Percentiles rank a stretch among this genome's conserved stretches.
phyloP scores from a whole-genome alignment of 2,797 vertebrate genomes.

The Sarcoramphus papa region DNA sequence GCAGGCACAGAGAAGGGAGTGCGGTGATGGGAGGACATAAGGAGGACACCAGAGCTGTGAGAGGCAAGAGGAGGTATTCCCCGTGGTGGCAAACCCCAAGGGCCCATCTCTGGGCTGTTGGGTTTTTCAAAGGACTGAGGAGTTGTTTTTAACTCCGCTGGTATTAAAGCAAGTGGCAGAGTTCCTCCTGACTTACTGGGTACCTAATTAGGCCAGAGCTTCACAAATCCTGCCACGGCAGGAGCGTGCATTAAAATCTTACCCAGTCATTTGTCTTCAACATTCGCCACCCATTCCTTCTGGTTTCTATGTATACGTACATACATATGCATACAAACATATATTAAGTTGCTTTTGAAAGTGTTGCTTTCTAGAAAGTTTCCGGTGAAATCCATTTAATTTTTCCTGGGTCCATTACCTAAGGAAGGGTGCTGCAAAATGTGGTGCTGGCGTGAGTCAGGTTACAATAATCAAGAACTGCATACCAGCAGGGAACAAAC shows the following conservation, averaged over 20 bases:
- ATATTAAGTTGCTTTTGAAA: neutral
- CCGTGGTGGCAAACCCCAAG: neutral
- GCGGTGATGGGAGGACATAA: neutral
- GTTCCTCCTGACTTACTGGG: neutral
- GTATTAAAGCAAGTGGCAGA: neutral
- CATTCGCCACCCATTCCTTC: neutral
- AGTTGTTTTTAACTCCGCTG: neutral
- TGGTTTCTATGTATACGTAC: accelerated
- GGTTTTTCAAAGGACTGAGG: neutral
- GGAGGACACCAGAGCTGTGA: neutral
- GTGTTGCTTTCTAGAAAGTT: neutral
- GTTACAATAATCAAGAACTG: neutral
- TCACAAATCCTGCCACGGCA: neutral
- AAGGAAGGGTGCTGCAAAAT: neutral
- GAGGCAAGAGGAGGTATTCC: neutral
- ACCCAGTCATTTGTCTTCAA: neutral
- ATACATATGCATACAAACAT: no score
- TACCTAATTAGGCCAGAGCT: neutral
- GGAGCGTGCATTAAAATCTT: neutral
- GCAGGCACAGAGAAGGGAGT: neutral
- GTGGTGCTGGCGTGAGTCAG: neutral
- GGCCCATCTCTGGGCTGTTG: neutral
- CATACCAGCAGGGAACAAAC: neutral
- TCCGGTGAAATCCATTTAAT: neutral
- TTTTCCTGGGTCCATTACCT: neutral